These are phyloP conservation scores for Gymnogyps californianus DNA, from an alignment of 2,113 vertebrate species.

Conservation along the genomic window DNA sequence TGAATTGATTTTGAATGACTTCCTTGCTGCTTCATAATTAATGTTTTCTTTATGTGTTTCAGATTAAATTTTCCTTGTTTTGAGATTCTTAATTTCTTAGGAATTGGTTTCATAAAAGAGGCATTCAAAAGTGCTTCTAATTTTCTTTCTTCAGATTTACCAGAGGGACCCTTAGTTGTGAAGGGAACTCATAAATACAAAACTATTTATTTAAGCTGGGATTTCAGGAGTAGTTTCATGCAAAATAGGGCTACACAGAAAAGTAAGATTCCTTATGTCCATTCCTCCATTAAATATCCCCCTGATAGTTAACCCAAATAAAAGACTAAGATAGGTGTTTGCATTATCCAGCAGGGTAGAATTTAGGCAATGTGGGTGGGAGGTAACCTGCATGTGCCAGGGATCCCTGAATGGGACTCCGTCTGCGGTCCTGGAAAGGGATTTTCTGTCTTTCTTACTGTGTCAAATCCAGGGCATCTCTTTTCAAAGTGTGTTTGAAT, in stretches of 20 bases:
- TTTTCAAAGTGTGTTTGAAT: background rate
- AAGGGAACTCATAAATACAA: background rate
- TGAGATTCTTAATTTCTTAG: background rate
- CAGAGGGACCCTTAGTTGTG: background rate
- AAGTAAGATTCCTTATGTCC: background rate
- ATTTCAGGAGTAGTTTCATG: background rate
- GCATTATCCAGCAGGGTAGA: accelerated
- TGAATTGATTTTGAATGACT: background rate
- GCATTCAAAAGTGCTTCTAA: background rate
- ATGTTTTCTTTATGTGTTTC: background rate
- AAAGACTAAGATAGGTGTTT: background rate
- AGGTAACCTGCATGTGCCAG: background rate
- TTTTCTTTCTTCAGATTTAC: background rate
- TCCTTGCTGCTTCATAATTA: background rate
- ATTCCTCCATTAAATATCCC: background rate
- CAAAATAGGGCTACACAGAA: background rate
- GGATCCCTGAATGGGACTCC: background rate
- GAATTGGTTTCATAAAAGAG: background rate
- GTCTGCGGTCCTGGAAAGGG: background rate
- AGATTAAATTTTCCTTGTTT: background rate
- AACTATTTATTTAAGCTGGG: background rate
- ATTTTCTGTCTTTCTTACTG: background rate
- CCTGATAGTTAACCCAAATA: background rate
- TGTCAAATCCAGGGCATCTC: background rate
- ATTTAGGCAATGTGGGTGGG: background rate